Evolutionary conservation across 2,888 invertebrate species (phyloP), one percentile per base, ranked within the genome.

Genomic region (Molanna angustata): DNA sequence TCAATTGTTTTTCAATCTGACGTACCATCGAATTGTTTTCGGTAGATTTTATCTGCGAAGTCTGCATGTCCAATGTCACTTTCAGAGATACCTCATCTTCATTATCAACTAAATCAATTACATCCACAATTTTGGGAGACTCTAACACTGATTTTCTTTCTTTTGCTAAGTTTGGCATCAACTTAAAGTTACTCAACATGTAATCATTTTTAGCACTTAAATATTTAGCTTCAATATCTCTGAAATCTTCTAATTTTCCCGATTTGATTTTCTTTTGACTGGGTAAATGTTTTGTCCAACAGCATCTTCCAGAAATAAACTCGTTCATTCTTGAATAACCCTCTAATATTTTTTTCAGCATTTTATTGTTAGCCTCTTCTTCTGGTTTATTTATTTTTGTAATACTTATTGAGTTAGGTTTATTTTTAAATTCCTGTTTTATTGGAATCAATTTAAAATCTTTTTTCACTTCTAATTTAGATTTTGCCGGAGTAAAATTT

Each of bases 151-250:
- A 68, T 53, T 70, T 71, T 1, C 65, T 63, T 19, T 59, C 17
- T 1, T 17, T 37, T 1, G 20, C 65, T 1, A 72, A 69, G 62
- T 73, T 76, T 0, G 77, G 74, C 69, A 75, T 70, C 6, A 77
- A 58, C 68, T 70, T 72, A 1, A 77, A 53, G 52, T 77, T 73
- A 56, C 73, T 67, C 0, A 72, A 71, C 77, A 77, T 77, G 18
- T 73, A 77, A 52, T 76, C 72, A 57, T 75, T 77, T 66, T 77
- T 77, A 0, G 77, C 77, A 19, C 74, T 70, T 17, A 77, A 63
- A 60, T 77, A 77, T 58, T 73, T 74, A 56, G 72, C 67, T 53
- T 77, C 77, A 31, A 77, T 61, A 1, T 69, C 65, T 49, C 70
- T 69, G 0, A 72, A 67, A 3, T 70, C 70, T 13, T 52, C 47